Conservation (phyloP, 2,113 vertebrate genomes). For the Geococcyx californianus region DNA sequence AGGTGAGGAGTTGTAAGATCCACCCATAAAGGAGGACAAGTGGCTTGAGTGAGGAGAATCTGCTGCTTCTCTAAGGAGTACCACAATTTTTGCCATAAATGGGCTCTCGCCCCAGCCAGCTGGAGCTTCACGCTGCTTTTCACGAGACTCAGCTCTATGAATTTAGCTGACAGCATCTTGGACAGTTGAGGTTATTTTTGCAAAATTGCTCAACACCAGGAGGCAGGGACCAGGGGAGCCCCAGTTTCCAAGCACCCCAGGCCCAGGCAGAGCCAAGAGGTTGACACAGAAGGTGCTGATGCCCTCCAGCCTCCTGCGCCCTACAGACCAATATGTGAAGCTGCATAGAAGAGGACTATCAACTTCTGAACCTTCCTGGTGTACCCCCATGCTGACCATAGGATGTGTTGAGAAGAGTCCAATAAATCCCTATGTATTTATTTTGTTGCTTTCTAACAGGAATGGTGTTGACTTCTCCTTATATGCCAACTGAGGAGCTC, state of each 20-base stretch:
- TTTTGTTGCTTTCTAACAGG: neutral
- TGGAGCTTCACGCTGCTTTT: neutral
- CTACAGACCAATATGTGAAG: rapidly evolving
- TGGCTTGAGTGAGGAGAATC: neutral
- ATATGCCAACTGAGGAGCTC: neutral
- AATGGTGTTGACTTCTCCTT: neutral
- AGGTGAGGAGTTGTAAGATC: neutral
- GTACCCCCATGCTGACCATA: neutral
- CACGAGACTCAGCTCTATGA: neutral
- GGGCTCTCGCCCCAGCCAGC: neutral
- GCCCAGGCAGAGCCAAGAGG: neutral
- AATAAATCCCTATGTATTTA: neutral
- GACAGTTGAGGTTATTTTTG: neutral
- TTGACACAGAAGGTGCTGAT: neutral
- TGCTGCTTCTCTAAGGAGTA: neutral
- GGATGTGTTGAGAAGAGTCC: neutral
- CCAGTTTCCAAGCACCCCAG: rapidly evolving
- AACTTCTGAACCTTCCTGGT: neutral
- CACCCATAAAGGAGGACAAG: neutral
- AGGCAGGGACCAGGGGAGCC: neutral
- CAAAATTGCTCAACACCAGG: slow-evolving; percentile 5
- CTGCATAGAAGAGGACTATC: neutral
- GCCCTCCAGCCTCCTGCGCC: rapidly evolving
- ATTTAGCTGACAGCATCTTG: slow-evolving; percentile 1
- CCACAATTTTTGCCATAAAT: slow-evolving; percentile 19